phyloP scores from a whole-genome alignment of 1,140 invertebrate species.

The Drosophila mauritiana region DNA sequence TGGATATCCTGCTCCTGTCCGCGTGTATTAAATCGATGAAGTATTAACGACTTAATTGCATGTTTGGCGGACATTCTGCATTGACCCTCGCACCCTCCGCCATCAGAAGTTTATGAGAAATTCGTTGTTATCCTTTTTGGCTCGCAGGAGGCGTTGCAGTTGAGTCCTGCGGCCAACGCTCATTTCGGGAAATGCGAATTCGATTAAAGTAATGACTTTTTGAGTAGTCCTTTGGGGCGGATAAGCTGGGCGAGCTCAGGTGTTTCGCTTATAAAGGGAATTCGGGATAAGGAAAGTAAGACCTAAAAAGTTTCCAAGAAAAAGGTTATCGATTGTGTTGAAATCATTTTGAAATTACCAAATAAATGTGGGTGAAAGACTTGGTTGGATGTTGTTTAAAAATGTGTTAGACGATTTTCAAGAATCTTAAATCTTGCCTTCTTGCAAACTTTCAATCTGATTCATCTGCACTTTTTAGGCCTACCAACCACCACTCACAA shows the following conservation, averaged over 20 bases:
- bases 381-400: neutral
- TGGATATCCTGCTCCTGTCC: slow-evolving; percentile 43
- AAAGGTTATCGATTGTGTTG: slow-evolving; percentile 18
- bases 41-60: slow-evolving; percentile 83
- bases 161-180: slow-evolving; percentile 42
- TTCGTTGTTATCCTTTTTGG: slow-evolving; percentile 19
- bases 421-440: too few relatives aligned
- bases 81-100: slow-evolving; percentile 4
- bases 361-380: neutral
- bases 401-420: too few relatives aligned
- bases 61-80: slow-evolving; percentile 78
- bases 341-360: slow-evolving; percentile 22
- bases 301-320: slow-evolving; percentile 22
- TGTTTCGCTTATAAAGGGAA: neutral
- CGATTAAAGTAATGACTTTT: slow-evolving; percentile 82
- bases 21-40: slow-evolving; percentile 79
- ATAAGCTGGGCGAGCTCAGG: slow-evolving; percentile 2
- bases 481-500: too few relatives aligned
- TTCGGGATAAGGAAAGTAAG: neutral
- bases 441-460: too few relatives aligned
- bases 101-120: slow-evolving; percentile 60
- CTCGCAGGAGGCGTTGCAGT: slow-evolving; percentile 63
- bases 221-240: slow-evolving; percentile 28
- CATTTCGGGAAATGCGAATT: slow-evolving; percentile 76
- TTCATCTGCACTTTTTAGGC: neutral